Base-by-base conservation (phyloP, 2,113 vertebrate species). In the Scatophagus argus region DNA sequence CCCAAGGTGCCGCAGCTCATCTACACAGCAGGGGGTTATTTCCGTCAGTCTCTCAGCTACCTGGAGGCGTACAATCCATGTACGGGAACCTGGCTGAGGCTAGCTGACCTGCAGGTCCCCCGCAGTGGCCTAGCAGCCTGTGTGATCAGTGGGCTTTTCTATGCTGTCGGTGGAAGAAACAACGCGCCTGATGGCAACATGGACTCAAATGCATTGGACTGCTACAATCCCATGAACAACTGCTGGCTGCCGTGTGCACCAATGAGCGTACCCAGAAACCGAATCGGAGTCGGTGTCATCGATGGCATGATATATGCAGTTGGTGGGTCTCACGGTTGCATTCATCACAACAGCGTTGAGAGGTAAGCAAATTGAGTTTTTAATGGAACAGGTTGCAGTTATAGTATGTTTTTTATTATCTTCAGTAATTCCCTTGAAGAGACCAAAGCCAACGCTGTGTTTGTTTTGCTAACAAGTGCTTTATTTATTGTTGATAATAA, bases 191-290 rank as follows among this genome's bases (percentile, higher is more conserved):
- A 98, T 0, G 97, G 97, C 14, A 99, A 98, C 92, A 97, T 95
- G 85, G 97, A 99, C 90, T 97, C 98, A 0, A 96, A 89, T 0
- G 92, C 97, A 3, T 77, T 99, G 77, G 97, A 99, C 63, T 98
- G 97, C 68, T 99, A 98, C 90, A 98, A 98, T 75, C 97, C 97
- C 38, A 96, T 99, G 95, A 99, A 96, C 88, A 96, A 98, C 90
- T 95, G 93, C 69, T 99, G 98, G 98, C 94, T 96, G 0, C 96
- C 96, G 0, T 98, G 97, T 1, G 93, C 97, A 0, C 91, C 97
- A 9, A 97, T 99, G 97, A 98, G 96, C 0, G 95, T 98, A 0
- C 96, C 98, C 0, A 93, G 97, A 2, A 99, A 99, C 90, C 92
- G 98, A 7, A 97, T 99, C 1, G 98, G 97, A 0, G 94, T 98